These are phyloP conservation scores for Pungitius pungitius DNA, from an alignment of 2,113 vertebrate genomes.

Conservation along the genomic window DNA sequence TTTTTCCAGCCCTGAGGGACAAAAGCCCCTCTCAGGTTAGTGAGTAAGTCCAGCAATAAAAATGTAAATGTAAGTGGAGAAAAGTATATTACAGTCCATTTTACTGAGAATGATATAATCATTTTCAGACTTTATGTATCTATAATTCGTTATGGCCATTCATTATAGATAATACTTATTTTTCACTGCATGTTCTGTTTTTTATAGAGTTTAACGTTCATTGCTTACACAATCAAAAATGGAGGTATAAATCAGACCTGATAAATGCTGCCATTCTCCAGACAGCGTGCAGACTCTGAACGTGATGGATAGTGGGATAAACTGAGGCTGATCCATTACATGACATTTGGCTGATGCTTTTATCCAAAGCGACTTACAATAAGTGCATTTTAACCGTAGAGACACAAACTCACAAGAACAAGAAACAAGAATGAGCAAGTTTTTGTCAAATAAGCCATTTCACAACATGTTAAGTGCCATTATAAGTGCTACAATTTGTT, in stretches of 20 bases:
- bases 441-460: too few relatives aligned
- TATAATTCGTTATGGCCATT: conserved; percentile 4
- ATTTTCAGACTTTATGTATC: conserved; percentile 19
- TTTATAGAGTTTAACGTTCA: neutral
- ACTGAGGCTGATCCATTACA: neutral
- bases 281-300: neutral
- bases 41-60: conserved; percentile 46
- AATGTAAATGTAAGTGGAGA: neutral
- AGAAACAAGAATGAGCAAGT: too few relatives aligned
- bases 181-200: neutral
- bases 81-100: neutral
- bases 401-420: too few relatives aligned
- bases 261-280: neutral
- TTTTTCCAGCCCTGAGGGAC: conserved; percentile 80
- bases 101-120: conserved; percentile 10
- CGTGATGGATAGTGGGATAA: neutral
- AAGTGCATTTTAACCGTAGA: too few relatives aligned
- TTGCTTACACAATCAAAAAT: neutral
- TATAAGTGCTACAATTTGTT: too few relatives aligned
- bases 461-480: too few relatives aligned
- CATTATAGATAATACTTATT: conserved; percentile 9
- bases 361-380: too few relatives aligned
- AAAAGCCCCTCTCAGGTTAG: conserved; percentile 70
- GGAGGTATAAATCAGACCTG: neutral
- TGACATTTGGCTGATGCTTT: too few relatives aligned